Evolutionary conservation across 1,140 invertebrate genomes (phyloP), one percentile per base, ranked within the genome.

Genomic region (Diorhabda sublineata): DNA sequence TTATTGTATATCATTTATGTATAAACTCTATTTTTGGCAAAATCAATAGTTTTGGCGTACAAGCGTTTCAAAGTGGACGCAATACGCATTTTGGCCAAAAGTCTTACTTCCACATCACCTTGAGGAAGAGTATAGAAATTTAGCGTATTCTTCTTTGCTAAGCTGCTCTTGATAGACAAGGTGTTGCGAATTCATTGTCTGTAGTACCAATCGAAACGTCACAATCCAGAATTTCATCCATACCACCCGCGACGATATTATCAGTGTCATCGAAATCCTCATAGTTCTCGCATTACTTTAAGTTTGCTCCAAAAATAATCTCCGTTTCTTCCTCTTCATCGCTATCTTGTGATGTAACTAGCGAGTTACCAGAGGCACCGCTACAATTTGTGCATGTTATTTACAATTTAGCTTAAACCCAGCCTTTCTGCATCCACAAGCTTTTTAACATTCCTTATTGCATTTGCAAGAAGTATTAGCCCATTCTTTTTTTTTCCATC

Each of bases 171-270:
- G 58, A 61, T 62, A 43, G 59, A 45, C 66, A 42, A 67, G 43
- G 58, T 67, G 43, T 45, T 67, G 58, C 43, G 58, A 42, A 9
- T 67, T 67, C 58, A 67, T 61, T 42, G 59, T 67, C 66, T 45
- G 62, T 6, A 67, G 43, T 61, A 61, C 4, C 11, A 45, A 67
- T 62, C 58, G 45, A 67, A 59, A 67, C 42, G 43, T 67, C 57
- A 42, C 42, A 64, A 45, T 63, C 3, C 1, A 42, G 62, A 41
- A 11, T 67, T 67, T 61, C 43, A 63, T 67, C 26, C 8, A 61
- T 42, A 67, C 3, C 58, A 67, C 9, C 45, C 5, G 41, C 44
- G 66, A 61, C 44, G 41, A 42, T 3, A 63, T 43, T 45, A 67
- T 67, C 66, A 67, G 66, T 63, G 62, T 61, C 42, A 44, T 61